A percentile compares a stretch with the other conserved stretches of the same genome.
Evolutionary conservation across 1,140 invertebrate genomes (phyloP).

Genomic region (Caligus rogercresseyi): DNA sequence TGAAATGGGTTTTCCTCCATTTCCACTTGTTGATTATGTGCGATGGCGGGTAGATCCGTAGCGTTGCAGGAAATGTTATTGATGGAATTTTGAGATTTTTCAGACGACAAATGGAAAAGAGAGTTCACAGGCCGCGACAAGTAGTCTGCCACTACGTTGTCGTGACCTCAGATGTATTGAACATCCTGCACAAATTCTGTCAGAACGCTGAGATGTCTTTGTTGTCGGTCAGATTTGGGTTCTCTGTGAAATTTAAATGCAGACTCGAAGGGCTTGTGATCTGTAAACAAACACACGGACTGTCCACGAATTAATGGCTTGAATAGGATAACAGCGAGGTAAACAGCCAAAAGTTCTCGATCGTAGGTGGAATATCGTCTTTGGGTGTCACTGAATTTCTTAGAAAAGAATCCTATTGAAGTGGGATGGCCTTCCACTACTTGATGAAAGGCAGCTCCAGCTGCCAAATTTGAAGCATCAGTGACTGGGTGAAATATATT

Average conservation of each 20-base stretch:
- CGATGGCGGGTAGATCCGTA: too few relatives aligned
- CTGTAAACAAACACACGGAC: constrained; percentile 15
- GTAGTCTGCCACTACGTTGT: too few relatives aligned
- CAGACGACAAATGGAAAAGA: too few relatives aligned
- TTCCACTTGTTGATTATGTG: too few relatives aligned
- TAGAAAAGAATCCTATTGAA: constrained; percentile 18
- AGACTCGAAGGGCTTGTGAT: constrained; percentile 15
- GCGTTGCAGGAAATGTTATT: too few relatives aligned
- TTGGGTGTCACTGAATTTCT: constrained; percentile 17
- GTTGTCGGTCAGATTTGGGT: too few relatives aligned
- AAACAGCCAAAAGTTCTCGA: constrained; percentile 21
- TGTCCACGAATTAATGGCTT: constrained; percentile 16
- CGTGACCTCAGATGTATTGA: too few relatives aligned
- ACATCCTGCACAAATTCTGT: too few relatives aligned
- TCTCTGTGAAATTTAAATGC: neutral
- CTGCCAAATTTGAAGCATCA: constrained; percentile 17
- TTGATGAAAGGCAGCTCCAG: constrained; percentile 19
- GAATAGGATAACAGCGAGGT: constrained; percentile 20
- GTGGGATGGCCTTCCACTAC: neutral
- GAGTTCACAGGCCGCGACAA: too few relatives aligned
- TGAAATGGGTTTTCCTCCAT: too few relatives aligned
- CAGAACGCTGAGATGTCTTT: too few relatives aligned
- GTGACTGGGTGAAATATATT: constrained; percentile 16
- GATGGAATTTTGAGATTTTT: constrained; percentile 10
- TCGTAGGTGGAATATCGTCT: constrained; percentile 21